Conservation (phyloP, 2,797 vertebrate genomes). For the Sebastes vulpes region DNA sequence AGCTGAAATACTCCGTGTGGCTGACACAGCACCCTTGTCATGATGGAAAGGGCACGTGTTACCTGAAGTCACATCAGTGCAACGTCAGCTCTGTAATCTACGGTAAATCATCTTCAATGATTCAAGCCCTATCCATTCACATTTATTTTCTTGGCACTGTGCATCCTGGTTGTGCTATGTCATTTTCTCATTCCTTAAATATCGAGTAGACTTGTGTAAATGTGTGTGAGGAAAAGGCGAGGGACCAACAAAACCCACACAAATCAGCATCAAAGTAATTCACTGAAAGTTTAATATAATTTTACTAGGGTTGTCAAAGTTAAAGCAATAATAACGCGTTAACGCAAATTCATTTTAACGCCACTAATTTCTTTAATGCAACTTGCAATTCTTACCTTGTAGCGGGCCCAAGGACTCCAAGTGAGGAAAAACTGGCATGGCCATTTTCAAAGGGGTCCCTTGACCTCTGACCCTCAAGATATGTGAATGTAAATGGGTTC, state of each 20-base stretch:
- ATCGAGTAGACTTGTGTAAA: background rate
- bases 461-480: too few relatives aligned
- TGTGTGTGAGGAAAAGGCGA: background rate
- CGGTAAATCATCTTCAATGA: constrained; percentile 4
- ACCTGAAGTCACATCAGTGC: constrained; percentile 10
- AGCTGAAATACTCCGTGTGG: background rate
- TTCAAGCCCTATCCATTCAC: background rate
- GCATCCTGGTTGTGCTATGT: background rate
- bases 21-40: constrained; percentile 19
- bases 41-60: constrained; percentile 8
- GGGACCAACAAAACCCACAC: background rate
- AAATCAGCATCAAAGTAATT: background rate
- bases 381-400: too few relatives aligned
- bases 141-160: background rate
- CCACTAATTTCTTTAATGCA: too few relatives aligned
- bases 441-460: too few relatives aligned
- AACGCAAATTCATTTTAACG: accelerated
- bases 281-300: background rate
- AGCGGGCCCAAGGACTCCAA: too few relatives aligned
- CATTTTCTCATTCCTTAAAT: background rate
- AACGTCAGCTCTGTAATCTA: constrained; percentile 14
- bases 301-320: accelerated
- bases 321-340: too few relatives aligned
- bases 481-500: too few relatives aligned
- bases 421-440: too few relatives aligned